A percentile compares a stretch with the other conserved stretches of the same genome.
Evolutionary conservation across 1,140 invertebrate species (phyloP).

Genomic region (Homarus americanus): DNA sequence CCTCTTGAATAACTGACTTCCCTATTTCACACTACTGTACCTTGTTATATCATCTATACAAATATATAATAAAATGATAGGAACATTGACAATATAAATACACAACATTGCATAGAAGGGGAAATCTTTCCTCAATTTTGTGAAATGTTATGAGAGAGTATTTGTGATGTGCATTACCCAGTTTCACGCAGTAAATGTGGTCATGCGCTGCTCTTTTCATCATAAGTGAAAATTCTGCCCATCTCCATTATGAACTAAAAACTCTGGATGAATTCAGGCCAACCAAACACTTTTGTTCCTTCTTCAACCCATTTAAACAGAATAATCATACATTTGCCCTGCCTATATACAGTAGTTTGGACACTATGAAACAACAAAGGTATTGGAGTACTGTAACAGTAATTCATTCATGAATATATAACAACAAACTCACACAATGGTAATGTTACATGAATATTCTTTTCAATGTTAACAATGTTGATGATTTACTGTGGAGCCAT

Average conservation of each 20-base stretch:
- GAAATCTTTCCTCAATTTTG: background rate
- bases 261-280: background rate
- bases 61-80: background rate
- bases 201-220: background rate
- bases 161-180: background rate
- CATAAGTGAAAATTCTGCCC: constrained; percentile 6
- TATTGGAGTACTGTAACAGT: too few species aligned
- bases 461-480: too few species aligned
- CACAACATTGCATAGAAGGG: background rate
- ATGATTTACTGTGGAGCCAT: too few species aligned
- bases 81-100: constrained; percentile 13
- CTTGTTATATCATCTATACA: constrained; percentile 10
- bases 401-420: too few species aligned
- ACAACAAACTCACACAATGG: too few species aligned
- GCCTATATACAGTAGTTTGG: too few species aligned
- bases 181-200: background rate
- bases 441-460: too few species aligned
- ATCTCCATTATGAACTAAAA: background rate
- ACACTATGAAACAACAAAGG: too few species aligned
- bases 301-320: too few species aligned
- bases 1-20: background rate
- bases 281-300: too few species aligned
- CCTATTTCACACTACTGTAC: background rate
- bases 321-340: too few species aligned
- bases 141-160: background rate